Base-by-base conservation (phyloP, 1,140 invertebrate genomes). In the Ceratosolen fusciceps region DNA sequence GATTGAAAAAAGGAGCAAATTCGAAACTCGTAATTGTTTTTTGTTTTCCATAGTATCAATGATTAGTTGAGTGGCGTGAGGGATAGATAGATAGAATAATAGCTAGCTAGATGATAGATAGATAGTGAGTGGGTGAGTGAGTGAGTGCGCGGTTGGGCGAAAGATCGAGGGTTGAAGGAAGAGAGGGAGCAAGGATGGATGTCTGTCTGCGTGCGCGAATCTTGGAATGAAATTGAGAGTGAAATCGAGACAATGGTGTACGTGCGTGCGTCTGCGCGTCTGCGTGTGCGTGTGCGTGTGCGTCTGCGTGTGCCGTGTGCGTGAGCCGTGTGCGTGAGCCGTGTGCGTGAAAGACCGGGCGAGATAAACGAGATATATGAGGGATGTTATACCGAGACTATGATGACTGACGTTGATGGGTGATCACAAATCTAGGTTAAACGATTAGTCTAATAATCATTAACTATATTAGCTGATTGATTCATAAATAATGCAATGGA, bases 401-500 rank as follows among this genome's bases (percentile, higher is more conserved):
- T 82, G 76, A 86, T 87, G 88, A 88, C 87, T 88, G 89, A 89
- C 87, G 84, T 88, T 89, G 86, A 87, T 90, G 87, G 88, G 87
- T 90, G 89, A 90, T 90, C 86, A 89, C 88, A 89, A 90, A 89
- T 87, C 84, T 90, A 90, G 88, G 87, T 90, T 88, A 88, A 89
- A 89, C 85, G 80, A 89, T 90, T 90, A 90, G 88, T 89, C 87
- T 90, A 90, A 90, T 89, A 88, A 90, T 89, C 87, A 88, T 89
- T 89, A 89, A 89, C 87, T 89, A 90, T 87, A 88, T 89, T 90
- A 90, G 89, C 88, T 86, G 87, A 89, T 90, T 89, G 87, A 89
- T 90, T 90, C 86, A 88, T 90, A 90, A 89, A 90, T 90, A 90
- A 89, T 90, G 89, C 88, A 89, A 89, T 90, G 88, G 88, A 88